Evolutionary conservation across 1,140 invertebrate species (phyloP), one percentile per base, ranked within the genome.

Genomic region (Drosophila baimaii): DNA sequence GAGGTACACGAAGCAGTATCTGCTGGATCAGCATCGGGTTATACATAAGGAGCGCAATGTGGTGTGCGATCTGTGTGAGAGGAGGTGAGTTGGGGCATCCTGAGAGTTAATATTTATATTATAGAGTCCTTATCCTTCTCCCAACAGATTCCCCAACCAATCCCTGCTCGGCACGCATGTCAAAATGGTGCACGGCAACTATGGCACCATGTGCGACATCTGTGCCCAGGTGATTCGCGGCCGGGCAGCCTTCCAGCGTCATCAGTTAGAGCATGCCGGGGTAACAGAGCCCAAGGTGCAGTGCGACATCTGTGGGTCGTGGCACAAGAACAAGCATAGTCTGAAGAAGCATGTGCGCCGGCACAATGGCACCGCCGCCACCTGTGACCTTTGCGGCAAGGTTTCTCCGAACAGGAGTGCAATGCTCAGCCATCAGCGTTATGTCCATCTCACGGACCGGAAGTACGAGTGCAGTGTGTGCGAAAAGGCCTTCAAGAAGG

Each of bases 251-350:
- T 92, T 92, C 35, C 75, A 91, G 51, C 76, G 83, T 1, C 91
- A 92, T 52, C 83, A 91, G 15, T 41, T 89, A 23, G 83, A 91
- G 68, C 91, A 92, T 19, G 72, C 76, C 0, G 88, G 91, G 4
- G 74, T 90, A 8, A 75, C 66, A 0, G 68, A 90, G 47, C 91
- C 90, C 13, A 91, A 89, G 61, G 89, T 91, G 8, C 91, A 92
- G 69, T 92, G 91, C 35, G 79, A 91, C 25, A 80, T 85, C 17
- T 92, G 91, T 29, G 91, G 91, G 0, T 89, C 88, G 2, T 92
- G 91, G 91, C 83, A 92, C 46, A 92, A 91, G 63, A 84, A 92
- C 57, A 91, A 92, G 51, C 80, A 91, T 19, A 90, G 83, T 2
- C 65, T 92, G 10, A 88, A 91, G 57, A 91, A 89, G 54, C 91